Base-by-base conservation (phyloP, 1,140 invertebrate species). In the Leptinotarsa texana region DNA sequence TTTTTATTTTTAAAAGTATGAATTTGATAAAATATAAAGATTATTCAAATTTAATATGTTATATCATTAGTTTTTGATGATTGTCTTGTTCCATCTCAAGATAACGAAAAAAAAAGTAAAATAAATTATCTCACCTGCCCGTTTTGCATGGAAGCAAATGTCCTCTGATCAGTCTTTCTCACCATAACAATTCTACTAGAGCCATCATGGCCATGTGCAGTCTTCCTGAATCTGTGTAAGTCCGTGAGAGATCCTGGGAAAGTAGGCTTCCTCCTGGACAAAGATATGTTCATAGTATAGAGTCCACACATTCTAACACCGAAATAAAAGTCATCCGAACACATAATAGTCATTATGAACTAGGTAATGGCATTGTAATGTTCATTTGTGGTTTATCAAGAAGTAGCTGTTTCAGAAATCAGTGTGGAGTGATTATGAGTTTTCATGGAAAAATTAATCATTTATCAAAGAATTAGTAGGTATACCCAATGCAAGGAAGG, bases 111-210 rank as follows among this genome's bases (percentile, higher is more conserved):
- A 27, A 5, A 42, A 42, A 0, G 4, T 33, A 17, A 42, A 42
- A 42, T 8, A 42, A 42, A 42, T 42, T 42, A 11, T 49, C 80
- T 78, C 76, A 86, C 85, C 80, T 85, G 79, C 77, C 85, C 85
- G 48, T 82, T 81, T 77, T 84, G 80, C 3, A 81, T 77, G 8
- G 82, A 84, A 33, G 84, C 83, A 77, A 89, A 89, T 0, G 88
- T 89, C 74, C 89, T 85, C 76, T 90, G 88, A 80, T 90, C 89
- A 27, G 89, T 90, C 85, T 90, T 90, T 70, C 89, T 86, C 6
- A 90, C 89, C 89, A 90, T 90, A 22, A 90, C 88, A 73, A 90
- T 89, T 80, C 89, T 83, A 75, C 89, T 89, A 63, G 87, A 80
- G 67, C 88, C 87, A 77, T 90, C 89, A 80, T 90, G 89, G 15